Evolutionary conservation across 1,140 invertebrate species (phyloP).

Genomic region (Brachionus calyciflorus): DNA sequence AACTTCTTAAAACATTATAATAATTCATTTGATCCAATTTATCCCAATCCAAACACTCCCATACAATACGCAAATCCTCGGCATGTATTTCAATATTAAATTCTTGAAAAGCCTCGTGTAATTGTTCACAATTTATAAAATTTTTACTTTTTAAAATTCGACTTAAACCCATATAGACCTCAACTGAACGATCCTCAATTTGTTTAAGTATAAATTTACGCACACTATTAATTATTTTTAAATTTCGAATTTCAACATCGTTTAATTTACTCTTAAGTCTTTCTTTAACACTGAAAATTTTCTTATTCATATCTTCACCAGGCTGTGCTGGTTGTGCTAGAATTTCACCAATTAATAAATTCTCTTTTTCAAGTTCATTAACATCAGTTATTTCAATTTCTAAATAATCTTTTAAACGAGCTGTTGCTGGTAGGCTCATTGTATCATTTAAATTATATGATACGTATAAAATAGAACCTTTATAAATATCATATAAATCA

Average conservation of each 20-base stretch:
- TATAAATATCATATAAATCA: slow-evolving; percentile 26
- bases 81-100: slow-evolving; percentile 9
- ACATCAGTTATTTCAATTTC: slow-evolving; percentile 24
- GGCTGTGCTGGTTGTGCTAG: neutral
- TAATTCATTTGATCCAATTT: slow-evolving; percentile 54
- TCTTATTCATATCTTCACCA: neutral
- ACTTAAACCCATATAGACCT: slow-evolving; percentile 43
- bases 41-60: slow-evolving; percentile 56
- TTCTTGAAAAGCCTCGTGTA: slow-evolving; percentile 20
- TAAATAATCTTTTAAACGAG: neutral
- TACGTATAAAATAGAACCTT: slow-evolving; percentile 21
- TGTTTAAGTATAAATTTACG: slow-evolving; percentile 39
- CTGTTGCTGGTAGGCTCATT: slow-evolving; percentile 7
- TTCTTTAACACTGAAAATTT: slow-evolving; percentile 10
- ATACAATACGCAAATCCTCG: slow-evolving; percentile 49
- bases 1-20: slow-evolving; percentile 54
- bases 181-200: slow-evolving; percentile 27
- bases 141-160: neutral
- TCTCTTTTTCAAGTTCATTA: slow-evolving; percentile 35
- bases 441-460: neutral
- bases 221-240: slow-evolving; percentile 21
- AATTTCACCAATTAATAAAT: slow-evolving; percentile 17
- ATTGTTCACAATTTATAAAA: slow-evolving; percentile 6
- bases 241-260: neutral
- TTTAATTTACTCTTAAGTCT: neutral